Evolutionary conservation across 2,888 invertebrate genomes (phyloP).

Genomic region (Antheraea assamensis): DNA sequence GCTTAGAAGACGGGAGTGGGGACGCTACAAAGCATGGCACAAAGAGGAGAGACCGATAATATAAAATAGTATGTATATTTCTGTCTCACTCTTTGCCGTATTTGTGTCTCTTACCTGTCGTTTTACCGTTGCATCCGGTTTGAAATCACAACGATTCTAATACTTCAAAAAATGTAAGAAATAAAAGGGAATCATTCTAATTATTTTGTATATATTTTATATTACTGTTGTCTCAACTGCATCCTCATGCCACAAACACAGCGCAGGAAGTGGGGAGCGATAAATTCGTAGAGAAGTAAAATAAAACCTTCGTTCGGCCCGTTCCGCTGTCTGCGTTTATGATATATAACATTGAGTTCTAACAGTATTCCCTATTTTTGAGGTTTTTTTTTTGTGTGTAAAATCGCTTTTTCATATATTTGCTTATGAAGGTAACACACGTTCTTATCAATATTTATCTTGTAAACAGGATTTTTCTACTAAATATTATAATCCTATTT

Average conservation of each 20-base stretch:
- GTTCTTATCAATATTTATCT: neutral
- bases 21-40: no score
- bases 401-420: slow-evolving; percentile 12
- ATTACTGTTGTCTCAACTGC: slow-evolving; percentile 2
- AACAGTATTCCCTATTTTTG: slow-evolving; percentile 18
- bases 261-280: slow-evolving; percentile 60
- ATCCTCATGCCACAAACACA: slow-evolving; percentile 39
- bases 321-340: slow-evolving; percentile 63
- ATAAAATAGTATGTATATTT: no score
- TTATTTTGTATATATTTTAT: neutral
- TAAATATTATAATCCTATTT: neutral
- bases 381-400: slow-evolving; percentile 6
- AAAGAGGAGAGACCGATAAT: no score
- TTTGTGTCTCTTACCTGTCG: no score
- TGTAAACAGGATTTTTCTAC: neutral
- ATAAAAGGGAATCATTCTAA: neutral
- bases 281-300: slow-evolving; percentile 66
- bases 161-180: no score
- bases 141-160: no score
- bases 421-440: neutral
- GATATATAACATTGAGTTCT: slow-evolving; percentile 47
- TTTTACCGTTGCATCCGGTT: no score
- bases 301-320: slow-evolving; percentile 61
- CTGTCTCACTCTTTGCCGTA: no score
- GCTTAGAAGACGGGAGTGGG: no score